Conservation (phyloP, 2,888 invertebrate species). For the Lamellibrachia satsuma region DNA sequence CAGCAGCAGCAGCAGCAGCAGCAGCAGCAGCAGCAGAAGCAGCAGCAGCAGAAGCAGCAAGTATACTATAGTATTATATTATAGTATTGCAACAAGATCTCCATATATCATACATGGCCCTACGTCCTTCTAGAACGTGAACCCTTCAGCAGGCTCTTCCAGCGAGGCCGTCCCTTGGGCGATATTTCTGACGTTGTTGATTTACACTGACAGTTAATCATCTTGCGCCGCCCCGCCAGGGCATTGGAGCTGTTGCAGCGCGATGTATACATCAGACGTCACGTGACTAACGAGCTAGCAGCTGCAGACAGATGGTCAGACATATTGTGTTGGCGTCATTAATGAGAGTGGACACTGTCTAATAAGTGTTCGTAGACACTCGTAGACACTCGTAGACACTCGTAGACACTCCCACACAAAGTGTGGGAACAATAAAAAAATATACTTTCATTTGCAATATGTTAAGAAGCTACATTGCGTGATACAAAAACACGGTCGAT, state of each 20-base stretch:
- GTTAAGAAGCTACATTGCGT: too few species aligned
- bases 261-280: not conserved
- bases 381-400: too few species aligned
- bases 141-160: not conserved
- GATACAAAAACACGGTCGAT: too few species aligned
- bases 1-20: too few species aligned
- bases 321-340: not conserved
- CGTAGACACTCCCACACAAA: too few species aligned
- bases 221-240: not conserved
- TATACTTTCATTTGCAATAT: too few species aligned
- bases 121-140: not conserved
- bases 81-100: not conserved
- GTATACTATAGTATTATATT: too few species aligned
- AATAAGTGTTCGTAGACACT: not conserved
- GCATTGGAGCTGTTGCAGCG: not conserved
- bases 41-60: too few species aligned
- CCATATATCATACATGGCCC: not conserved
- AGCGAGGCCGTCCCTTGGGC: not conserved
- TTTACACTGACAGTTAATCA: not conserved
- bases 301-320: not conserved
- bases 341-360: not conserved
- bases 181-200: not conserved
- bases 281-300: not conserved
- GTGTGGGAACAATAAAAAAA: too few species aligned
- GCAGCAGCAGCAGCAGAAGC: too few species aligned